Evolutionary conservation across 64 coral and sea anemone genomes (phyloP).

Genomic region (Porites lutea): DNA sequence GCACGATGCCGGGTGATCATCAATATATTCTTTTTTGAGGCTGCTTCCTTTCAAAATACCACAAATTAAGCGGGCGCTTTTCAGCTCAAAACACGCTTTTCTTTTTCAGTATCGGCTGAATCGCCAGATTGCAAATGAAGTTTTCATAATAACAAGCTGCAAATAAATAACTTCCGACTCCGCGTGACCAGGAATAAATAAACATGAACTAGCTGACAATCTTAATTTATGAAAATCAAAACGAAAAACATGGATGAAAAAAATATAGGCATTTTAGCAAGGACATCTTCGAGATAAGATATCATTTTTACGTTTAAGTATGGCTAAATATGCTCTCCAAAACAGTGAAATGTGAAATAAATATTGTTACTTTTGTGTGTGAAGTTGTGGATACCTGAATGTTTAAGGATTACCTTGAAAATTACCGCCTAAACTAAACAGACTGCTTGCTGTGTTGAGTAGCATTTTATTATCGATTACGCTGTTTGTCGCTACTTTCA

Average conservation of each 20-base stretch:
- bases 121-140: conserved; percentile 26
- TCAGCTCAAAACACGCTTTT: neutral
- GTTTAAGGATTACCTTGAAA: neutral
- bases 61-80: neutral
- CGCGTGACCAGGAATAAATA: conserved; percentile 1
- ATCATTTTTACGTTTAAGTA: neutral
- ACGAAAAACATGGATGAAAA: neutral
- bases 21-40: no score
- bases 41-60: no score
- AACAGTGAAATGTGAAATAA: neutral
- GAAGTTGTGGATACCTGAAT: neutral
- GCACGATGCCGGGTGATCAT: neutral
- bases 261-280: neutral
- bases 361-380: neutral
- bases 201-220: neutral
- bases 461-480: neutral
- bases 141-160: neutral
- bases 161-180: conserved; percentile 14
- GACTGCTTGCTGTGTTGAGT: neutral
- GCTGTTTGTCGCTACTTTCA: neutral
- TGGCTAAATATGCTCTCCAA: neutral
- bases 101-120: conserved; percentile 1
- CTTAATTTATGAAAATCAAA: neutral
- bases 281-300: neutral
- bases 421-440: neutral